phyloP scores from a whole-genome alignment of 2,888 invertebrate species.

The Hymenopus coronatus region DNA sequence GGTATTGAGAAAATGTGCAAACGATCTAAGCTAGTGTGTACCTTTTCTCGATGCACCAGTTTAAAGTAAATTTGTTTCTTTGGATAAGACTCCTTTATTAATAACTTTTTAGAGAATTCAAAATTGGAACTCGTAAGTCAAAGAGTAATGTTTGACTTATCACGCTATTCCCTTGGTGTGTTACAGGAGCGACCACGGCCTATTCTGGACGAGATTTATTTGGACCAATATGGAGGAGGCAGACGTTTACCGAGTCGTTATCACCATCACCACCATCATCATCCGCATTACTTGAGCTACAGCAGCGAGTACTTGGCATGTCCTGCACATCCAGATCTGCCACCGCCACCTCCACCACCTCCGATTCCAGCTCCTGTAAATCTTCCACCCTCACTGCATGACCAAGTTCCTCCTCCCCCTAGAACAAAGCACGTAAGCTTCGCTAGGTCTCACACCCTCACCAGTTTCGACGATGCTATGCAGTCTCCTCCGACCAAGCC shows the following conservation, averaged over 20 bases:
- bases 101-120: no score
- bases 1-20: no score
- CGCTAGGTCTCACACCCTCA: conserved; percentile 81
- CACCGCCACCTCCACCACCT: conserved; percentile 38
- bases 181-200: conserved; percentile 39
- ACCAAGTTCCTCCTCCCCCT: conserved; percentile 54
- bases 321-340: conserved; percentile 38
- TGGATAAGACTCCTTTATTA: no score
- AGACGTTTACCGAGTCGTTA: conserved; percentile 26
- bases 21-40: no score
- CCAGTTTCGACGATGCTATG: conserved; percentile 75
- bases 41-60: no score
- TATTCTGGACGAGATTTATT: conserved; percentile 35
- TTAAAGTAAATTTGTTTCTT: no score
- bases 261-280: conserved; percentile 31
- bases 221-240: conserved; percentile 34
- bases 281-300: conserved; percentile 43
- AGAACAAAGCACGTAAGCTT: conserved; percentile 83
- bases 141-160: no score
- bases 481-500: conserved; percentile 44
- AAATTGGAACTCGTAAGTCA: no score
- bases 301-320: conserved; percentile 45
- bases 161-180: background rate
- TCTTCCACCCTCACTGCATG: conserved; percentile 52
- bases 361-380: conserved; percentile 51